These are phyloP conservation scores for Coregonus suidteri DNA, from an alignment of 2,797 vertebrate species.

Conservation along the genomic window DNA sequence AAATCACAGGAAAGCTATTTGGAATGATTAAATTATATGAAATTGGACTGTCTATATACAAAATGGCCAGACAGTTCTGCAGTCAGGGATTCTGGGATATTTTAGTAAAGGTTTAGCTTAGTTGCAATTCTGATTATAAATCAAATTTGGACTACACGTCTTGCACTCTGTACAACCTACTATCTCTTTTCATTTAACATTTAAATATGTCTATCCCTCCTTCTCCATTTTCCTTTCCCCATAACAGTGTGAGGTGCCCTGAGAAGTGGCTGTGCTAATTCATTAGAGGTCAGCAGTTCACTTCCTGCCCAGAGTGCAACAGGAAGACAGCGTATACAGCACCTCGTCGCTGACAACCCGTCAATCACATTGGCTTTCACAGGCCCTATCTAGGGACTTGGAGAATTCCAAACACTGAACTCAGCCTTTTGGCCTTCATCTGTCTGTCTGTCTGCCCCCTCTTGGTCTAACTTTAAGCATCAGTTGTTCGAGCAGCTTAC, in stretches of 20 bases:
- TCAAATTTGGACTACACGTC: background rate
- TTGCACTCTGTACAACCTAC: background rate
- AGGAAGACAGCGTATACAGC: slow-evolving; percentile 74
- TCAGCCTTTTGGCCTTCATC: slow-evolving; percentile 9
- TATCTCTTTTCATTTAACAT: slow-evolving; percentile 5
- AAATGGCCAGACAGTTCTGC: background rate
- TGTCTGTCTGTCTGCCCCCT: slow-evolving; percentile 15
- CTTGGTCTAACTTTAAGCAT: no score
- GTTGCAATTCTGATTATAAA: background rate
- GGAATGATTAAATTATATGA: background rate
- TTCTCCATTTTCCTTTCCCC: background rate
- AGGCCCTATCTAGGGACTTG: slow-evolving; percentile 55
- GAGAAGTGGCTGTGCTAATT: slow-evolving; percentile 49
- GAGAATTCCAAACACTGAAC: slow-evolving; percentile 63
- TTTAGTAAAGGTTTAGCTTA: background rate
- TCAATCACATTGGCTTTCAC: slow-evolving; percentile 66
- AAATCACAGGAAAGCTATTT: slow-evolving; percentile 16
- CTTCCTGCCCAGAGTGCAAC: slow-evolving; percentile 65
- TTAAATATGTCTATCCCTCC: slow-evolving; percentile 2
- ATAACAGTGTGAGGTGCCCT: slow-evolving; percentile 22
- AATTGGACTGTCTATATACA: background rate
- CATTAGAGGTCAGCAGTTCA: slow-evolving; percentile 67
- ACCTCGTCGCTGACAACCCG: slow-evolving; percentile 69
- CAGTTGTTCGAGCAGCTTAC: no score
- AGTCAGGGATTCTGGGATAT: slow-evolving; percentile 1